Base-by-base conservation (phyloP, 2,797 vertebrate genomes). In the Babyrousa celebensis region DNA sequence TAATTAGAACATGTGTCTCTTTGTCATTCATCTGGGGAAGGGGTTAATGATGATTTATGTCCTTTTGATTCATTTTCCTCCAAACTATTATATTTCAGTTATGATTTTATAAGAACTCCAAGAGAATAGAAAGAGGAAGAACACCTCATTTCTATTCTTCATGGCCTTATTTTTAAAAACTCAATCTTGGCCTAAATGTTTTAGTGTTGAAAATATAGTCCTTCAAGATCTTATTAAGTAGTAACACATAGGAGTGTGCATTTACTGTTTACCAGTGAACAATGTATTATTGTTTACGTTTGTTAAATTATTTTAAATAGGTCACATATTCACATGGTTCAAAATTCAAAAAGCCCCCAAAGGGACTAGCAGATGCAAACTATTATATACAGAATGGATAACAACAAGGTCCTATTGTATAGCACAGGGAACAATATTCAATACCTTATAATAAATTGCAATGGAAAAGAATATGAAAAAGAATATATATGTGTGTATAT, bases 1-100 rank as follows among this genome's bases (percentile, higher is more conserved):
- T 98, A 97, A 97, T 98, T 97, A 98, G 98, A 96, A 97, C 92
- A 96, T 85, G 97, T 97, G 97, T 98, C 97, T 98, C 97, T 98
- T 94, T 98, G 98, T 29, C 87, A 95, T 83, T 97, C 95, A 95
- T 95, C 89, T 21, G n/a, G 63, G 68, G 96, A 98, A 97, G 91
- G 93, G 98, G 97, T 93, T 96, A 96, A 98, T 94, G 68, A 91
- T 97, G 92, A 98, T 97, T 98, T 98, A 97, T 95, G 92, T 90
- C 91, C 78, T 95, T 97, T 98, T 97, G 89, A 98, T 98, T 98
- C 97, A 94, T 97, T 97, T 97, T 95, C 84, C 97, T 95, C 67
- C 75, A 96, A 97, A 3, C n/a, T 11, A 84, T 95, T 96, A 85
- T 72, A 91, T 93, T 97, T 97, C 92, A 96, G 87, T 78, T 96